phyloP scores from a whole-genome alignment of 2,888 invertebrate species.

The Choreutis nemorana region DNA sequence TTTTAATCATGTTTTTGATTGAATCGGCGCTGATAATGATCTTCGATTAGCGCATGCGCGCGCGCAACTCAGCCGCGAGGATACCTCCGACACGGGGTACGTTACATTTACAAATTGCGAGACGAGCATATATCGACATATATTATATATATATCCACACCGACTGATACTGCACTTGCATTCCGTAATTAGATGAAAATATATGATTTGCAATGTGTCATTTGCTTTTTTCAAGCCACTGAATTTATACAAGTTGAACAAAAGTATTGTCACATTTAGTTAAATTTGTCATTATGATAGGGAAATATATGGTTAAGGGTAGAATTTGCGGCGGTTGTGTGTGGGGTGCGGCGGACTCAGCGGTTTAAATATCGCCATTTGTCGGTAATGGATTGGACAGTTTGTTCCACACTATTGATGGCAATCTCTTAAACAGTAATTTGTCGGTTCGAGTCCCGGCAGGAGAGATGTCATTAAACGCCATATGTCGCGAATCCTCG shows the following conservation, averaged over 20 bases:
- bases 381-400: slow-evolving; percentile 54
- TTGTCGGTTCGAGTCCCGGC: slow-evolving; percentile 28
- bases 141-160: too few species aligned
- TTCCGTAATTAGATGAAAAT: too few species aligned
- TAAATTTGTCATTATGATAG: too few species aligned
- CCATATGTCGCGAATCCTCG: slow-evolving; percentile 54
- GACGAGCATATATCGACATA: too few species aligned
- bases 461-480: slow-evolving; percentile 18
- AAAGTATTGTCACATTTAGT: too few species aligned
- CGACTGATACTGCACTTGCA: too few species aligned
- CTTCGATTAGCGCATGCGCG: slow-evolving; percentile 39
- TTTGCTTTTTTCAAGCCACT: too few species aligned
- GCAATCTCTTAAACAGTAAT: slow-evolving; percentile 58
- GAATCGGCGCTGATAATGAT: slow-evolving; percentile 47
- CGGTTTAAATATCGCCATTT: slow-evolving; percentile 47
- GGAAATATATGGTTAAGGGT: too few species aligned
- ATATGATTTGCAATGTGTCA: too few species aligned
- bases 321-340: slow-evolving; percentile 8
- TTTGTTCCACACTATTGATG: slow-evolving; percentile 41
- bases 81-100: slow-evolving; percentile 4
- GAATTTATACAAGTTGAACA: too few species aligned
- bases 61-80: slow-evolving; percentile 14
- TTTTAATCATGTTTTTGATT: slow-evolving; percentile 54
- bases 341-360: slow-evolving; percentile 10
- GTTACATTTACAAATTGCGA: too few species aligned